Evolutionary conservation across 1,140 invertebrate genomes (phyloP).

Genomic region (Listronotus oregonensis): DNA sequence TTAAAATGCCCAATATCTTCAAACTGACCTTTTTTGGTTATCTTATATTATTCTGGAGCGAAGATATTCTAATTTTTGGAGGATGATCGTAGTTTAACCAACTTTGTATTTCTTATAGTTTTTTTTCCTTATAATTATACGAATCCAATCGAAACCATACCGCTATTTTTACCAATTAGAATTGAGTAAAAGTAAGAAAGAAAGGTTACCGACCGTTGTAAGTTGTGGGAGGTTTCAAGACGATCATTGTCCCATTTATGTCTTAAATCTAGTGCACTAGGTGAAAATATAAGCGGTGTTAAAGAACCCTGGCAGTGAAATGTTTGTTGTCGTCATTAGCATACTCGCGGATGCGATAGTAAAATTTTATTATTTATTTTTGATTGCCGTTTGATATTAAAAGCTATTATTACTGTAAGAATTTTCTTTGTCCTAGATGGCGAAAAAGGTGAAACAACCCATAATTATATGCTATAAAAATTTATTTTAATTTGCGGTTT

Average conservation of each 20-base stretch:
- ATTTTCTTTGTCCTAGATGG: slow-evolving; percentile 28
- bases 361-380: slow-evolving; percentile 26
- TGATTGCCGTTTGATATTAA: slow-evolving; percentile 26
- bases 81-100: too few species aligned
- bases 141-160: not conserved
- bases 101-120: too few species aligned
- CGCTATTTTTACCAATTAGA: slow-evolving; percentile 13
- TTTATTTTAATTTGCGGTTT: slow-evolving; percentile 10
- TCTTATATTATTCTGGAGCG: too few species aligned
- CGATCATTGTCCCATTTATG: slow-evolving; percentile 21
- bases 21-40: too few species aligned
- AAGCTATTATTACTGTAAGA: slow-evolving; percentile 20
- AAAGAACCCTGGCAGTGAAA: slow-evolving; percentile 33
- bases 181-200: slow-evolving; percentile 27
- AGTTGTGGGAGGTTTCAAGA: slow-evolving; percentile 20
- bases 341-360: slow-evolving; percentile 33
- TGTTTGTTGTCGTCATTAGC: slow-evolving; percentile 32
- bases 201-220: slow-evolving; percentile 25
- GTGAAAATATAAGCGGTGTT: slow-evolving; percentile 28
- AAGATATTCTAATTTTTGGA: too few species aligned
- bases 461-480: slow-evolving; percentile 3
- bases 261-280: slow-evolving; percentile 25
- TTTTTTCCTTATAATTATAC: too few species aligned
- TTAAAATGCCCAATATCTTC: too few species aligned
- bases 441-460: slow-evolving; percentile 7